These are phyloP conservation scores for Zingel zingel DNA, from an alignment of 2,113 vertebrate species.

Conservation along the genomic window DNA sequence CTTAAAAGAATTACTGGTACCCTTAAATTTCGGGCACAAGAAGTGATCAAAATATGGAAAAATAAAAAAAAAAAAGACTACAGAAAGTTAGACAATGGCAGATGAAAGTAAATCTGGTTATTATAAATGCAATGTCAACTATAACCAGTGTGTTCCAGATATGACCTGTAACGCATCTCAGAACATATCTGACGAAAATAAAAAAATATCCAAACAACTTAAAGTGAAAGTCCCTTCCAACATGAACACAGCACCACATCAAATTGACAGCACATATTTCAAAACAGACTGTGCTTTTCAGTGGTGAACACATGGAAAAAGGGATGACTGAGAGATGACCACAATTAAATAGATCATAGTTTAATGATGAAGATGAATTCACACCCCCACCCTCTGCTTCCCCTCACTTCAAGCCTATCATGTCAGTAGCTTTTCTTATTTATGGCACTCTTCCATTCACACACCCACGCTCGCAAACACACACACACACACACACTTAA, in stretches of 20 bases:
- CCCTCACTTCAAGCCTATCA: conserved; percentile 46
- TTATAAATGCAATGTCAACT: conserved; percentile 20
- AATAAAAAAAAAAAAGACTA: conserved; percentile 30
- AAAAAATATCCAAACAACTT: conserved; percentile 20
- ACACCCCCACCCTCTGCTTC: conserved; percentile 26
- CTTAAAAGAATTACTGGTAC: neutral
- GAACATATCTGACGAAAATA: conserved; percentile 32
- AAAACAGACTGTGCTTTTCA: conserved; percentile 6
- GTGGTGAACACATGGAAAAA: conserved; percentile 13
- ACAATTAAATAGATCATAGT: conserved; percentile 63
- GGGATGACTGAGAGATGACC: conserved; percentile 13
- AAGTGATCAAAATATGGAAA: conserved; percentile 33
- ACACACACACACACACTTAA: conserved; percentile 8
- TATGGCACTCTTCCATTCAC: conserved; percentile 31
- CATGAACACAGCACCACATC: neutral
- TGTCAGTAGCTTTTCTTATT: conserved; percentile 72
- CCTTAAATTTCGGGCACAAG: neutral
- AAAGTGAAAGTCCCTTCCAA: conserved; percentile 50
- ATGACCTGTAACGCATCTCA: conserved; percentile 31
- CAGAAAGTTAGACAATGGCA: conserved; percentile 22
- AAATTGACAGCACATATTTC: neutral
- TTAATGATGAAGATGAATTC: conserved; percentile 78
- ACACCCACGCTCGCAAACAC: conserved; percentile 1
- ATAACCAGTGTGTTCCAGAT: conserved; percentile 7
- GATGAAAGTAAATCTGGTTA: conserved; percentile 27